phyloP scores from a whole-genome alignment of 2,888 invertebrate species.

The Melanophora roralis region DNA sequence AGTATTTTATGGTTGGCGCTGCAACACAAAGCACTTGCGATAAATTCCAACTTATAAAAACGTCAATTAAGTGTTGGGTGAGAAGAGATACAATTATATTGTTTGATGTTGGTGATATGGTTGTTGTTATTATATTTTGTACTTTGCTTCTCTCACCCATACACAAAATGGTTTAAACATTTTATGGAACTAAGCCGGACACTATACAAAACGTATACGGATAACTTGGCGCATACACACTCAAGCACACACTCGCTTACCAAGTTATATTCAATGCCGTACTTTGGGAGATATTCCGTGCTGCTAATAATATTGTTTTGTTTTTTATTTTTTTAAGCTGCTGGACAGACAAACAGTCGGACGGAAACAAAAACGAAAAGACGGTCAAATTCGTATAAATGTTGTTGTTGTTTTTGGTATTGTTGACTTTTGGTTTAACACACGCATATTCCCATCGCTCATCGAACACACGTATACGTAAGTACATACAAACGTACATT shows the following conservation, averaged over 20 bases:
- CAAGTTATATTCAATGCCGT: slow-evolving; percentile 36
- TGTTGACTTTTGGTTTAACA: slow-evolving; percentile 45
- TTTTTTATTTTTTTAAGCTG: slow-evolving; percentile 21
- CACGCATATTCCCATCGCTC: slow-evolving; percentile 32
- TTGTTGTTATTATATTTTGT: neutral
- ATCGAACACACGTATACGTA: too few species aligned
- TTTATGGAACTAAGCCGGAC: slow-evolving; percentile 24
- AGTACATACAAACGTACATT: neutral
- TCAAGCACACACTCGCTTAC: neutral
- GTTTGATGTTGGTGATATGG: slow-evolving; percentile 19
- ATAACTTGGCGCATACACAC: slow-evolving; percentile 38
- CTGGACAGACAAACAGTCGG: slow-evolving; percentile 22
- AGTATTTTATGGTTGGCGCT: slow-evolving; percentile 57
- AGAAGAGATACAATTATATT: slow-evolving; percentile 54
- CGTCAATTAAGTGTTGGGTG: slow-evolving; percentile 64
- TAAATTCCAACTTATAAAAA: slow-evolving; percentile 62
- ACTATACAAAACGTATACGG: slow-evolving; percentile 44
- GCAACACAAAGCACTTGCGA: slow-evolving; percentile 58
- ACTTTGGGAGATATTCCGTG: slow-evolving; percentile 9
- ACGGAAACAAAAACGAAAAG: slow-evolving; percentile 7
- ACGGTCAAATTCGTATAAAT: slow-evolving; percentile 32
- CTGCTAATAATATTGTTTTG: neutral
- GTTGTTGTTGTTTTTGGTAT: slow-evolving; percentile 50
- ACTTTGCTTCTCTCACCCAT: slow-evolving; percentile 48
- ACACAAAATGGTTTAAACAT: slow-evolving; percentile 63